Percentiles rank a stretch among this genome's conserved stretches.
Evolutionary conservation across 2,797 vertebrate species (phyloP).

Genomic region (Muscicapa comitata): DNA sequence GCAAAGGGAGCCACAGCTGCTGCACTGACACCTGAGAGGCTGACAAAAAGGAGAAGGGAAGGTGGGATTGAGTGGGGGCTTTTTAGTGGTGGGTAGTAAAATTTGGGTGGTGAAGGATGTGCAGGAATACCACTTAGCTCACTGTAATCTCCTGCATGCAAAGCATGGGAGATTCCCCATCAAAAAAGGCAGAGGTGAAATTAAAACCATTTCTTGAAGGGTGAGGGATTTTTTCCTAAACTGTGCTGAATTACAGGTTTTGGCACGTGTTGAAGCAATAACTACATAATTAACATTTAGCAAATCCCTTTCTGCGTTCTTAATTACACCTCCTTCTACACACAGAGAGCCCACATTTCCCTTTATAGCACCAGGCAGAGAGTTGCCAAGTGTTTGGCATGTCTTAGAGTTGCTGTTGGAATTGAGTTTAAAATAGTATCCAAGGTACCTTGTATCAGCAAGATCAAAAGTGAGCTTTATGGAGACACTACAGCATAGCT

Average conservation of each 20-base stretch:
- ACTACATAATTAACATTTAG: slow-evolving; percentile 68
- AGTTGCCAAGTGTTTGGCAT: slow-evolving; percentile 59
- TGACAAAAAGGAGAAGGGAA: background rate
- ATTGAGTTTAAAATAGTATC: slow-evolving; percentile 41
- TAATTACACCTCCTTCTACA: slow-evolving; percentile 63
- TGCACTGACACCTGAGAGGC: background rate
- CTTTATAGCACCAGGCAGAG: slow-evolving; percentile 57
- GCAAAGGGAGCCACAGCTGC: background rate
- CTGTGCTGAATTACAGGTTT: slow-evolving; percentile 61
- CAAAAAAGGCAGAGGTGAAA: slow-evolving; percentile 32
- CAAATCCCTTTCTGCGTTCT: slow-evolving; percentile 62
- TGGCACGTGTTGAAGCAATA: slow-evolving; percentile 60
- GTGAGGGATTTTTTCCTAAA: slow-evolving; percentile 19
- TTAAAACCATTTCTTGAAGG: slow-evolving; percentile 29
- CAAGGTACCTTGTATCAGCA: slow-evolving; percentile 32
- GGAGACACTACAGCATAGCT: background rate
- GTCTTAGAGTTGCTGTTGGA: slow-evolving; percentile 50
- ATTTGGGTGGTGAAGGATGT: background rate
- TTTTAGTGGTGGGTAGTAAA: background rate
- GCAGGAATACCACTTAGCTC: background rate
- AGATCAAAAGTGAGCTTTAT: slow-evolving; percentile 29
- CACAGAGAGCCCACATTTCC: slow-evolving; percentile 49
- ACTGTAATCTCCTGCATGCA: background rate
- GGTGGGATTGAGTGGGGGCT: background rate
- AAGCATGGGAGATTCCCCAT: slow-evolving; percentile 1